Evolutionary conservation across 92 coral and sea anemone species (phyloP).

Genomic region (Heteractis magnifica): DNA sequence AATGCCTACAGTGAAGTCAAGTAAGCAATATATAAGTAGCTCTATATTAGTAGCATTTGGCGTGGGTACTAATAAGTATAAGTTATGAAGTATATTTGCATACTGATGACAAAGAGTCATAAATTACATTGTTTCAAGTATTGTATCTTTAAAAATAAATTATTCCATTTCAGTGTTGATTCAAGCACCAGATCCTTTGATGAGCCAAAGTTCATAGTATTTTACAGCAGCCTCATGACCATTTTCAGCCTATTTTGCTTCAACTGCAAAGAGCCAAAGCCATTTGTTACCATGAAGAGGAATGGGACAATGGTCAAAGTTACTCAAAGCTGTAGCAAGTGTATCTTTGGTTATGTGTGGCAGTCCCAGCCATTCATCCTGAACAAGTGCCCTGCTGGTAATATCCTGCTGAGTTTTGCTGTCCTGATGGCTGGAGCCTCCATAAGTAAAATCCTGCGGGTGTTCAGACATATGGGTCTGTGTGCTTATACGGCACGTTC

Average conservation of each 20-base stretch:
- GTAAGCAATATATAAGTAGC: neutral
- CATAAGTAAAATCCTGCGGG: conserved; percentile 42
- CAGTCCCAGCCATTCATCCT: conserved; percentile 53
- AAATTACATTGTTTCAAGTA: neutral
- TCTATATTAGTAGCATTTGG: neutral
- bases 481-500: conserved; percentile 35
- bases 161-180: conserved; percentile 4
- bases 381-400: conserved; percentile 58
- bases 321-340: conserved; percentile 35
- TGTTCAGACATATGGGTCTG: conserved; percentile 48
- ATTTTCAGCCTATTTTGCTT: conserved; percentile 52
- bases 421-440: conserved; percentile 61
- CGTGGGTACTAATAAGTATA: neutral
- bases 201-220: conserved; percentile 53
- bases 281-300: conserved; percentile 35
- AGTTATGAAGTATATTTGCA: neutral
- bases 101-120: neutral
- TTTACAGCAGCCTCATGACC: conserved; percentile 23
- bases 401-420: conserved; percentile 53
- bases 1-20: neutral
- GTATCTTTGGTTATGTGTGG: conserved; percentile 41
- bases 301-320: conserved; percentile 63
- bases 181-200: neutral
- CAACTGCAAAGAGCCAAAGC: conserved; percentile 43
- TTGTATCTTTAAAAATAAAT: neutral